Base-by-base conservation (phyloP, 2,888 invertebrate species). In the Dolichopus griseipennis region DNA sequence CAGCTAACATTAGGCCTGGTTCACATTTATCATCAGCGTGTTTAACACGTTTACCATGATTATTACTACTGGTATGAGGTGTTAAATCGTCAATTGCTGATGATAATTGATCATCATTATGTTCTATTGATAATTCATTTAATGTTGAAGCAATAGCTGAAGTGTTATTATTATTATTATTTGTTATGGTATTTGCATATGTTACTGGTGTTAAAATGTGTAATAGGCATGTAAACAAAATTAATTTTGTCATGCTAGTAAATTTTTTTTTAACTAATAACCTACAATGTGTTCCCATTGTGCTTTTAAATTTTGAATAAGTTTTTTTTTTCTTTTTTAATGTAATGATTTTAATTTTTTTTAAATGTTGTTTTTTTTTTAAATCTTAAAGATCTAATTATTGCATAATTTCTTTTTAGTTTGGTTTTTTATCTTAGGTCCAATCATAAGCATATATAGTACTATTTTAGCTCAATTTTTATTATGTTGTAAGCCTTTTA, bases 1-100 rank as follows among this genome's bases (percentile, higher is more conserved):
- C 84, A 34, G 96, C 94, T 68, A 99, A 83, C 73, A 97, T 76
- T 70, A 98, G 84, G 64, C 98, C 99, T 67, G 90, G 88, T 75
- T 86, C 85, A 84, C 98, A 99, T 65, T 75, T 74, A 33, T 76
- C 73, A 21, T 67, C 70, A 69, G 73, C 66, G 73, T 77, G 63
- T 27, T 27, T 27, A n/a, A 64, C 68, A 18, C 27, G 15, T 22
- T 22, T 21, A 22, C 22, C 64, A 64, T 33, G 52, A 18, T 18
- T 52, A 52, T 6, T n/a, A 52, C 2, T 15, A 52, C 52, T 15
- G 2, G 18, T 52, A 52, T n/a, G 15, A 4, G 18, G 15, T 52
- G 52, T 18, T 52, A 15, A 52, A 52, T 52, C 52, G 18, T 52
- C 52, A 52, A 52, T 52, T 18, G 18, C 6, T 41, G 41, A 41